Evolutionary conservation across 2,797 vertebrate genomes (phyloP).

Genomic region (Anabas testudineus): DNA sequence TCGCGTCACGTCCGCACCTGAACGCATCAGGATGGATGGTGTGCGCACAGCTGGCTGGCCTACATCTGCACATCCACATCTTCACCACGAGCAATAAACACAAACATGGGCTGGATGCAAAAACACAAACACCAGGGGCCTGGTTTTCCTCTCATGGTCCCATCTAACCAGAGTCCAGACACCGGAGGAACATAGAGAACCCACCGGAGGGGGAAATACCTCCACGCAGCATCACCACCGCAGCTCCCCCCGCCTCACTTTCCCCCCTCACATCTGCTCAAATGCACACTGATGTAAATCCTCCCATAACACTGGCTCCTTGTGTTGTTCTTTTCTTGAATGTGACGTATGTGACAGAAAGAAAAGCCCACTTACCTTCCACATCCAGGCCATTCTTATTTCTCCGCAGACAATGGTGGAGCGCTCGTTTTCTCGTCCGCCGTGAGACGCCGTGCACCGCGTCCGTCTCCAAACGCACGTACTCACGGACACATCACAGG

Average conservation of each 20-base stretch:
- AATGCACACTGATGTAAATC: not conserved
- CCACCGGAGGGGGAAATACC: conserved; percentile 36
- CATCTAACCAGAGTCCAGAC: conserved; percentile 7
- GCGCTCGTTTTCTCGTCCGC: conserved; percentile 64
- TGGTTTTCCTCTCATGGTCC: not conserved
- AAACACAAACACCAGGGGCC: conserved; percentile 6
- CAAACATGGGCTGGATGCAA: conserved; percentile 7
- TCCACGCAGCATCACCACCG: conserved; percentile 49
- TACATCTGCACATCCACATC: not conserved
- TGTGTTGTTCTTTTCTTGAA: not conserved
- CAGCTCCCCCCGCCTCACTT: not conserved
- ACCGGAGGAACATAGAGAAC: not conserved
- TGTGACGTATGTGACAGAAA: conserved; percentile 36
- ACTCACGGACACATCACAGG: conserved; percentile 22
- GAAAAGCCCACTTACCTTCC: conserved; percentile 90
- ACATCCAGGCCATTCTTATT: conserved; percentile 94
- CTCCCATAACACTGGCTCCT: conserved; percentile 1
- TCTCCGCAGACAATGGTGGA: conserved; percentile 77
- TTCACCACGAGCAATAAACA: not conserved
- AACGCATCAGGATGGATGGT: conserved; percentile 31
- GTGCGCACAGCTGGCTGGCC: conserved; percentile 43
- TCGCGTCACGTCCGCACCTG: too few relatives aligned
- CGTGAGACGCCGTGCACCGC: conserved; percentile 60
- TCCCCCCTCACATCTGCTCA: conserved; percentile 41
- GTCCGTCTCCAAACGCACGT: conserved; percentile 33